Evolutionary conservation across 2,797 vertebrate genomes (phyloP), one percentile per base, ranked within the genome.

Genomic region (Momotus momota): DNA sequence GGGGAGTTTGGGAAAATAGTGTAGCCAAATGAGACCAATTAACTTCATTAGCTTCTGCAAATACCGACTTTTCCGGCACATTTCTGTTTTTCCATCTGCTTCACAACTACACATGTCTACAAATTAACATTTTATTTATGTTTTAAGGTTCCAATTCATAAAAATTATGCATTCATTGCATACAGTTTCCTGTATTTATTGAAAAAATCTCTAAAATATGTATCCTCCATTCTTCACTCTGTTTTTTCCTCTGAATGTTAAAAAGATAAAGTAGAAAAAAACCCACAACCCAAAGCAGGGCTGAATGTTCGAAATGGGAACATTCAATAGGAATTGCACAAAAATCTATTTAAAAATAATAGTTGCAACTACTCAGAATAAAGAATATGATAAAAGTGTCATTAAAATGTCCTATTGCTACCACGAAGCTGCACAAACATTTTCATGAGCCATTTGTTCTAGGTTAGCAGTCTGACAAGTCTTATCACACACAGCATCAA

Each of bases 11-110:
- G 95, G 97, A 97, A 97, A 98, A 98, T 97, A 97, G 97, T 96
- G 96, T 97, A 98, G 95, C 94, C 97, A 98, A 98, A 98, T 97
- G 96, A 97, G 97, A 97, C 97, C 97, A 97, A 98, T 97, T 98
- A 98, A 97, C 96, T 97, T 97, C 97, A 97, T 97, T 98, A 97
- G 97, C 96, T 96, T 97, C 95, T 97, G 97, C 98, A 98, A 98
- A 98, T 97, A 98, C 96, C 95, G 97, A 97, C 95, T 97, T 98
- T 97, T 97, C 97, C 74, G 7, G 97, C 96, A 97, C 88, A 96
- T 96, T 97, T 95, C 88, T 97, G 86, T 96, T 97, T 97, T 98
- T 98, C 97, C 97, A 97, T 98, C 97, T 98, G 97, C 88, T 97
- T 94, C 95, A 92, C 93, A 96, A 97, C 97, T 97, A 97, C 90